phyloP scores from a whole-genome alignment of 2,888 invertebrate genomes.

The Thymelicus acteon region DNA sequence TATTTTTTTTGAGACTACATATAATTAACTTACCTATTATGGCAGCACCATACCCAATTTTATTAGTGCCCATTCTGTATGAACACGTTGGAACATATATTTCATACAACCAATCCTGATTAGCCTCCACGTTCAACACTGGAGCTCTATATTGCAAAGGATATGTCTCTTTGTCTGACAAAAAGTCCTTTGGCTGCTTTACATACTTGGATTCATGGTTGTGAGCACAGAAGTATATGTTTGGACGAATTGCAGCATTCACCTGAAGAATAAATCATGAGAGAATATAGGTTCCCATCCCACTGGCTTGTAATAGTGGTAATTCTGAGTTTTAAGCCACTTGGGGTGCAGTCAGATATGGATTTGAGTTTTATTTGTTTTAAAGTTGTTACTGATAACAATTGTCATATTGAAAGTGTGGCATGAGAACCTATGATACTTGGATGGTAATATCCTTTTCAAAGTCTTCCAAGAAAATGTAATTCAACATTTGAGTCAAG shows the following conservation, averaged over 20 bases:
- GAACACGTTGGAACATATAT: slow-evolving; percentile 97
- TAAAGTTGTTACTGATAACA: too few relatives aligned
- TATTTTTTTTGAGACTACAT: not conserved
- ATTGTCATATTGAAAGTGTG: too few relatives aligned
- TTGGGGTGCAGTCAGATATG: too few relatives aligned
- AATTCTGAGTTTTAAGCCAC: too few relatives aligned
- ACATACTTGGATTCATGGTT: slow-evolving; percentile 88
- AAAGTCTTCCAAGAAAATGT: too few relatives aligned
- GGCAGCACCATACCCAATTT: slow-evolving; percentile 95
- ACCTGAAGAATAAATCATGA: slow-evolving; percentile 71
- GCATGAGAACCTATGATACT: too few relatives aligned
- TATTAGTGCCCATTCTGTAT: slow-evolving; percentile 96
- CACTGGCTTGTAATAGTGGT: too few relatives aligned
- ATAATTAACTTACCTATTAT: slow-evolving; percentile 86
- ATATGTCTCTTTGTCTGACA: slow-evolving; percentile 49
- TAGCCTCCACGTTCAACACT: slow-evolving; percentile 54
- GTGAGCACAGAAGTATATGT: slow-evolving; percentile 86
- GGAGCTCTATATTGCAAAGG: slow-evolving; percentile 51
- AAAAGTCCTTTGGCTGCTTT: slow-evolving; percentile 60
- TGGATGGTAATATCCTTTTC: too few relatives aligned
- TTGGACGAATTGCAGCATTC: slow-evolving; percentile 85
- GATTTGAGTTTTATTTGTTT: too few relatives aligned
- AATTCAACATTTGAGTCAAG: too few relatives aligned
- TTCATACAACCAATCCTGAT: slow-evolving; percentile 85
- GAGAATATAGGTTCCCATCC: too few relatives aligned